Base-by-base conservation (phyloP, 2,888 invertebrate genomes). In the Hypselothyrea guttata region DNA sequence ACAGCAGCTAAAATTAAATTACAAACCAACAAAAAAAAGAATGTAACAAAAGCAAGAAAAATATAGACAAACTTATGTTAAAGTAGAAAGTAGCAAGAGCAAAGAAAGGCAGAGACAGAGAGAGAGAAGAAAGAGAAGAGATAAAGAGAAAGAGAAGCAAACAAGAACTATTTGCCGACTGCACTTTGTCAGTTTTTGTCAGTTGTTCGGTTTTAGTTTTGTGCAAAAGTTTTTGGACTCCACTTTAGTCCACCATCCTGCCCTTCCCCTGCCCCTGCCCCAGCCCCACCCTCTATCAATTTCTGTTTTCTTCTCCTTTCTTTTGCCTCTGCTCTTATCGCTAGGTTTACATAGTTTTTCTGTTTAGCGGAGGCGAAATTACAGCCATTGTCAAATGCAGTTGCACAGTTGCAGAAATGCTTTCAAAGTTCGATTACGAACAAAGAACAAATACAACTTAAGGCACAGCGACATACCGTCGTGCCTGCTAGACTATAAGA, bases 101-200 rank as follows among this genome's bases (percentile, higher is more conserved):
- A 52, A 27, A 8, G 42, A 28, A 13, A 27, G 49, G 18, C 28
- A 48, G 35, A 12, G 46, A 18, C 33, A 54, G 40, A 2, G 28
- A 5, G 28, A 28, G 28, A 8, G 28, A n/a, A 47, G 28, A 34
- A 37, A 7, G 2, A 35, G 5, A 30, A 31, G 12, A 44, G 15
- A 41, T 11, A 30, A 46, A 3, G 11, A 44, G 11, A 44, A 37
- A 44, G 5, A 9, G 35, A 62, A 44, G n/a, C 44, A 16, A 30
- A 51, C 44, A 52, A 52, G 51, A 60, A 61, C 65, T 67, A 65
- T 68, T 55, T 61, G 56, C 35, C 60, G 75, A 73, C 68, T 78
- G 59, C 73, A 75, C 73, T 81, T 82, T 81, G 77, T 77, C 69
- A 75, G 74, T 70, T 77, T 81, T 70, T 81, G 75, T 63, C 69